Conservation (phyloP, 2,113 vertebrate genomes). For the Mohoua ochrocephala region DNA sequence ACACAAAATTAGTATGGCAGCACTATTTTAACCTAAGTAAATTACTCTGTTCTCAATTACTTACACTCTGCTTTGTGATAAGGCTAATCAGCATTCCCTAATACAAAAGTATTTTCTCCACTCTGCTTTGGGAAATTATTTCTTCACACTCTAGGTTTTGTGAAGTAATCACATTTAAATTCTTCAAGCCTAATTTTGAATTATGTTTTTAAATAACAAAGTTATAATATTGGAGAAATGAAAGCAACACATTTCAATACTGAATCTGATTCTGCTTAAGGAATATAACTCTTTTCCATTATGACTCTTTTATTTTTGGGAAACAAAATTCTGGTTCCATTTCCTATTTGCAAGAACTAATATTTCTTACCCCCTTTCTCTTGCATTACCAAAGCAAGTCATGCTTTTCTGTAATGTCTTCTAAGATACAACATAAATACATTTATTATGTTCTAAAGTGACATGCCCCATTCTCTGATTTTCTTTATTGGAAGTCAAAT, state of each 20-base stretch:
- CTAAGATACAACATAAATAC: not conserved
- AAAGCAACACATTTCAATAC: not conserved
- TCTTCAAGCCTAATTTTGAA: not conserved
- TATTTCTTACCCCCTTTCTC: not conserved
- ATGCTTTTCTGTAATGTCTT: not conserved
- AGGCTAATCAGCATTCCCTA: not conserved
- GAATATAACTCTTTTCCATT: not conserved
- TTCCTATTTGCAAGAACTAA: not conserved
- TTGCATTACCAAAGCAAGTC: not conserved
- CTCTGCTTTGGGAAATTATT: not conserved
- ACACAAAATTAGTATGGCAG: conserved; percentile 10
- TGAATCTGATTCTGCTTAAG: not conserved
- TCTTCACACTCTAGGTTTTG: not conserved
- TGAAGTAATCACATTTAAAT: conserved; percentile 18
- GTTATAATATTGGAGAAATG: not conserved
- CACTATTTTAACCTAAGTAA: not conserved
- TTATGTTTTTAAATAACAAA: not conserved
- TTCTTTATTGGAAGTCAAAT: not conserved
- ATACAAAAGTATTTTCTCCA: not conserved
- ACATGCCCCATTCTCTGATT: not conserved
- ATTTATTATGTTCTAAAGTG: not conserved
- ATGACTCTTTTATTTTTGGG: not conserved
- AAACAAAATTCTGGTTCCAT: not conserved
- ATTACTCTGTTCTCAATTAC: not conserved
- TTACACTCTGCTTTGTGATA: not conserved